Conservation (phyloP, 2,888 invertebrate genomes). For the Campopleginae sp. region DNA sequence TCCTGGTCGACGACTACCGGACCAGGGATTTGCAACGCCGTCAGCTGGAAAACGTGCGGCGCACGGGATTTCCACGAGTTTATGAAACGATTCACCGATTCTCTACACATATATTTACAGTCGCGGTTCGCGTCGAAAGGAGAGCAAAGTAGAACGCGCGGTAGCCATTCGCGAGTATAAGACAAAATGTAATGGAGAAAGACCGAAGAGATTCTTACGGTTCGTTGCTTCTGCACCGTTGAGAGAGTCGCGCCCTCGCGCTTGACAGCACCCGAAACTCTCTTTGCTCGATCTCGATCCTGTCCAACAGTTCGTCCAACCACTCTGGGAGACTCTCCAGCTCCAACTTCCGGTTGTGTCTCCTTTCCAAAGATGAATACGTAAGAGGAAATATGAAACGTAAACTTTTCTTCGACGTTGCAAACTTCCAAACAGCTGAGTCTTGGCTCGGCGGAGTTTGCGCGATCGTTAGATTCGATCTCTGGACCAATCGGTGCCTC, state of each 20-base stretch:
- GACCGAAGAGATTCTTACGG: conserved; percentile 68
- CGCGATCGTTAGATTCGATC: neutral
- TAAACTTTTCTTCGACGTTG: neutral
- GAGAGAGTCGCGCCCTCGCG: conserved; percentile 61
- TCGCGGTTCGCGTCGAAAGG: conserved; percentile 6
- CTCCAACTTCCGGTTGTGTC: neutral
- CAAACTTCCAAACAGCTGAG: neutral
- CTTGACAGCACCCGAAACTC: conserved; percentile 60
- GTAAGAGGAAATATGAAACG: conserved; percentile 12
- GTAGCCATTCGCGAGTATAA: conserved; percentile 54
- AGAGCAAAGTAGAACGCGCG: conserved; percentile 13
- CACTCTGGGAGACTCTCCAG: neutral
- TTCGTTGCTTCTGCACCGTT: conserved; percentile 66
- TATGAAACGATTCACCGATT: conserved; percentile 66
- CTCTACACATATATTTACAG: conserved; percentile 18
- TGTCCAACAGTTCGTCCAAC: conserved; percentile 21
- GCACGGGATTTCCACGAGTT: conserved; percentile 75
- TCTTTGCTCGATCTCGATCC: conserved; percentile 21
- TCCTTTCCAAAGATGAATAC: conserved; percentile 22
- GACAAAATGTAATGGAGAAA: conserved; percentile 68
- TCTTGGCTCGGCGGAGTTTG: neutral
- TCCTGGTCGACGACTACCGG: conserved; percentile 38
- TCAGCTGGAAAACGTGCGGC: conserved; percentile 69
- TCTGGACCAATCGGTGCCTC: neutral
- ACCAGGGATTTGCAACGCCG: conserved; percentile 69